These are phyloP conservation scores for Anseranas semipalmata DNA, from an alignment of 2,113 vertebrate species.

Conservation along the genomic window DNA sequence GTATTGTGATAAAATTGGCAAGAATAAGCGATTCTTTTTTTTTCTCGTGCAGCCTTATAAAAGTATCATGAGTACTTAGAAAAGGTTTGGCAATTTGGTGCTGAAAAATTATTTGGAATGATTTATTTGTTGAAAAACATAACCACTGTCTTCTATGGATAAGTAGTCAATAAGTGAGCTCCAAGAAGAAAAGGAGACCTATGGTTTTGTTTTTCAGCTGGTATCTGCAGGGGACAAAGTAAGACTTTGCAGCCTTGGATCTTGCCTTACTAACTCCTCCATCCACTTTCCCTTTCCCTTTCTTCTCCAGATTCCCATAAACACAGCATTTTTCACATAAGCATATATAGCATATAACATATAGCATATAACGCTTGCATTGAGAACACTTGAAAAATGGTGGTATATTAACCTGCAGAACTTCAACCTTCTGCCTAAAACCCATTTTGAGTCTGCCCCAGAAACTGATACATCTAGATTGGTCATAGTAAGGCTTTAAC, in stretches of 20 bases:
- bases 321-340: not conserved
- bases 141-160: not conserved
- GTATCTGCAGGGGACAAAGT: not conserved
- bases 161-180: not conserved
- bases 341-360: too few relatives aligned
- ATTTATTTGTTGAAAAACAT: not conserved
- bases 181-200: not conserved
- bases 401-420: not conserved
- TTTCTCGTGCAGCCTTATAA: not conserved
- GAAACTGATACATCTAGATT: not conserved
- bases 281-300: not conserved
- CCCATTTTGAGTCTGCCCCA: not conserved
- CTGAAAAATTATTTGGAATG: not conserved
- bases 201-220: not conserved
- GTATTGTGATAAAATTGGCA: not conserved
- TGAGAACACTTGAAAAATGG: not conserved
- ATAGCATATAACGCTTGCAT: not conserved
- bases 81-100: not conserved
- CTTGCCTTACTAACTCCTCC: not conserved
- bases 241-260: not conserved
- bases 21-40: not conserved
- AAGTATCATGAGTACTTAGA: not conserved
- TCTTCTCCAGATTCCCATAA: not conserved
- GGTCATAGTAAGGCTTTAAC: not conserved
- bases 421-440: not conserved